Evolutionary conservation across 2,113 vertebrate species (phyloP), one percentile per base, ranked within the genome.

Genomic region (Elephantulus edwardii): DNA sequence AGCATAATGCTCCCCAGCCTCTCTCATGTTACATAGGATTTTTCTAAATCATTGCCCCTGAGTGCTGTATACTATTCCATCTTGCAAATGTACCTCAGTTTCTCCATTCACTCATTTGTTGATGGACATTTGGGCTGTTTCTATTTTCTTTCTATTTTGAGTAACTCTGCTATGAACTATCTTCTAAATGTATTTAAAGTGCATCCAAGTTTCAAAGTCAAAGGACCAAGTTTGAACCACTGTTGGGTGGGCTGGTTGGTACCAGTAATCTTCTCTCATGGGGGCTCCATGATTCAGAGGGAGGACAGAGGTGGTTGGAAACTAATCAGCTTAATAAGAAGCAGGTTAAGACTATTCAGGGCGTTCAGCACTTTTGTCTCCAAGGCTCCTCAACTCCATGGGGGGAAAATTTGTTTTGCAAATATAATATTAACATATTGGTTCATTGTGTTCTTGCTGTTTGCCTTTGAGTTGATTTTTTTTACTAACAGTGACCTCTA

Each of bases 131-230:
- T n/a, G n/a, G n/a, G n/a, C n/a, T n/a, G n/a, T n/a, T n/a, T n/a
- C n/a, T n/a, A n/a, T n/a, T n/a, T n/a, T n/a, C n/a, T n/a, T n/a
- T n/a, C n/a, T n/a, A n/a, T n/a, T n/a, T n/a, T n/a, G n/a, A n/a
- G n/a, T n/a, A n/a, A n/a, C n/a, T n/a, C n/a, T n/a, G n/a, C n/a
- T n/a, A n/a, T n/a, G n/a, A n/a, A n/a, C n/a, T n/a, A n/a, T n/a
- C n/a, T n/a, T n/a, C n/a, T n/a, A n/a, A n/a, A n/a, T n/a, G 50
- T 87, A 79, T 92, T 92, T 86, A 79, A 92, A 88, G 44, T 38
- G 78, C 48, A n/a, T 52, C 62, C 56, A 20, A 6, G 44, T 42
- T 74, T 88, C 77, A 60, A 44, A 48, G 26, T 87, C 71, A 26
- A 83, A 93, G 38, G 30, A 44, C 4, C 44, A 26, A 30, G 30